A percentile compares a stretch with the other conserved stretches of the same genome.
phyloP scores from a whole-genome alignment of 2,888 invertebrate species.

The Dynastes hyllus region DNA sequence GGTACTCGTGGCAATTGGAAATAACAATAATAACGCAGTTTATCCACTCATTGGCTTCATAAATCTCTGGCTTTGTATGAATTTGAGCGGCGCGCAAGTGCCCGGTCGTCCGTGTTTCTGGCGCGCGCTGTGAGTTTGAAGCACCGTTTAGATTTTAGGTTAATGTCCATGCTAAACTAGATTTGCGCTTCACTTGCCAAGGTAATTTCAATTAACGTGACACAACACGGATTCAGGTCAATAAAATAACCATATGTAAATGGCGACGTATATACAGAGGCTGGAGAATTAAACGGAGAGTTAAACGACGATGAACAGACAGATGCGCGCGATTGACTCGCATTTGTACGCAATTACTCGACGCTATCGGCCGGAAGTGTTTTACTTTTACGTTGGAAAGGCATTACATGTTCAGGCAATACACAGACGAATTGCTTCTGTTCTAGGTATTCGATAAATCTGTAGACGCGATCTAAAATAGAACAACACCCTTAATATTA shows the following conservation, averaged over 20 bases:
- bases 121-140: constrained; percentile 9
- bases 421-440: neutral
- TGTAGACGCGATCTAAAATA: neutral
- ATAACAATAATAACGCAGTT: constrained; percentile 45
- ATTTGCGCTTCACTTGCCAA: constrained; percentile 46
- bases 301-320: constrained; percentile 19
- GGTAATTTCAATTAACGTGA: constrained; percentile 46
- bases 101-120: constrained; percentile 1
- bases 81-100: constrained; percentile 14
- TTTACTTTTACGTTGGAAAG: constrained; percentile 32
- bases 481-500: neutral
- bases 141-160: constrained; percentile 43
- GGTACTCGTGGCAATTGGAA: constrained; percentile 20
- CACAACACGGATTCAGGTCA: constrained; percentile 40
- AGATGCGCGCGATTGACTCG: constrained; percentile 28
- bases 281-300: constrained; percentile 37
- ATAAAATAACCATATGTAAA: constrained; percentile 42
- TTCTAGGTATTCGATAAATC: neutral
- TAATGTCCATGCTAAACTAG: constrained; percentile 42
- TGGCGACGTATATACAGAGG: constrained; percentile 19
- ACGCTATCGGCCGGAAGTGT: constrained; percentile 32
- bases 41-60: constrained; percentile 39
- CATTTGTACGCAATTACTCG: constrained; percentile 14
- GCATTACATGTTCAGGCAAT: neutral
- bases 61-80: constrained; percentile 34